These are phyloP conservation scores for Hartigia nigra DNA, from an alignment of 2,888 invertebrate species.

Conservation along the genomic window DNA sequence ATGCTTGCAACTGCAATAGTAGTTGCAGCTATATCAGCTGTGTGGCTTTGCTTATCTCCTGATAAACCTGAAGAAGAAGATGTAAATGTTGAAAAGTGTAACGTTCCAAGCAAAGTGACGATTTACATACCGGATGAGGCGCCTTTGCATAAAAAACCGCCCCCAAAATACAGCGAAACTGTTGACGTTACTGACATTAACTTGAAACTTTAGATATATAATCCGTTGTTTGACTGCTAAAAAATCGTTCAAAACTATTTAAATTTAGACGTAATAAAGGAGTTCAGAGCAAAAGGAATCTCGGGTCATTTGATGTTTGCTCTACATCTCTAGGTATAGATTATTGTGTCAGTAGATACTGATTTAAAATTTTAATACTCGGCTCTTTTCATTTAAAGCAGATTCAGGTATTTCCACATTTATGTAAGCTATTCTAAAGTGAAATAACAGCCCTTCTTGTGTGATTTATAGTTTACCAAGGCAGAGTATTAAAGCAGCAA, in stretches of 20 bases:
- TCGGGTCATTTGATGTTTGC: not conserved
- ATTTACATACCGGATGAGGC: constrained; percentile 52
- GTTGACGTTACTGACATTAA: constrained; percentile 28
- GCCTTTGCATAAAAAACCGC: constrained; percentile 48
- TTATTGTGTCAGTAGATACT: not conserved
- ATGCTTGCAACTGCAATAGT: constrained; percentile 42
- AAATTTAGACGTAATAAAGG: not conserved
- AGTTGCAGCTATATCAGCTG: constrained; percentile 39
- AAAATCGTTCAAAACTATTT: constrained; percentile 23
- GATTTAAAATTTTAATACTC: not conserved
- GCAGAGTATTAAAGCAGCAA: not conserved
- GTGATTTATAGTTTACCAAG: not conserved
- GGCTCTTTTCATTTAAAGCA: not conserved
- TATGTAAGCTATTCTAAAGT: not conserved
- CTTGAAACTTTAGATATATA: constrained; percentile 30
- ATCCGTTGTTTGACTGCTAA: constrained; percentile 15
- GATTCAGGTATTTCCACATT: not conserved
- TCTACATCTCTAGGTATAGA: not conserved
- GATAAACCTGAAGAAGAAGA: constrained; percentile 42
- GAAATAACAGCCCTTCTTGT: not conserved
- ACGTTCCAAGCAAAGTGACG: constrained; percentile 33
- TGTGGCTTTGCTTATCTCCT: constrained; percentile 48
- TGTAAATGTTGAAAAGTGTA: constrained; percentile 25
- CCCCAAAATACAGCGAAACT: constrained; percentile 49
- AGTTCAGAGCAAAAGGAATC: not conserved